A percentile compares a stretch with the other conserved stretches of the same genome.
These are phyloP conservation scores for Nesogale talazaci DNA, from an alignment of 2,113 vertebrate genomes.

Conservation along the genomic window DNA sequence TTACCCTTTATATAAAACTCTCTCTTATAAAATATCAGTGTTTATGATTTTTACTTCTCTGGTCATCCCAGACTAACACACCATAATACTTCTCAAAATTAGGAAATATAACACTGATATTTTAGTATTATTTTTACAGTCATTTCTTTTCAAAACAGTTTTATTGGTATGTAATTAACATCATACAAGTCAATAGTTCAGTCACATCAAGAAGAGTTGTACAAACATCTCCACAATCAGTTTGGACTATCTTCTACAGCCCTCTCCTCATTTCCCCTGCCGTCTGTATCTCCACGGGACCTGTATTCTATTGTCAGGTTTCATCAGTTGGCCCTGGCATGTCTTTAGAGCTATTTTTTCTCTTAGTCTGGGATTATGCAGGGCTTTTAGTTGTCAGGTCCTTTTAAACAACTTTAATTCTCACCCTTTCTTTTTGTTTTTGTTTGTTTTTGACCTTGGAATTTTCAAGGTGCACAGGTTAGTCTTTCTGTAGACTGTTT, in stretches of 20 bases:
- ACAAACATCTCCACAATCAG: too few species aligned
- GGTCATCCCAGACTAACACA: too few species aligned
- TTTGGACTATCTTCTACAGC: too few species aligned
- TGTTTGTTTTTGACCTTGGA: background rate
- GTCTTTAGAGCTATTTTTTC: background rate
- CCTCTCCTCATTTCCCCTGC: too few species aligned
- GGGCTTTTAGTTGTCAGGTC: background rate
- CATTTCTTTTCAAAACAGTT: too few species aligned
- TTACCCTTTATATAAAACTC: too few species aligned
- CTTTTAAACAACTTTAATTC: background rate
- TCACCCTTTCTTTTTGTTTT: background rate
- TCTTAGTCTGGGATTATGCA: background rate
- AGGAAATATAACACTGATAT: background rate
- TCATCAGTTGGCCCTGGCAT: background rate
- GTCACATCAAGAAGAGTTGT: too few species aligned
- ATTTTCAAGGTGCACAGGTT: background rate
- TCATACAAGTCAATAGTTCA: too few species aligned
- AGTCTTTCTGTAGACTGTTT: background rate
- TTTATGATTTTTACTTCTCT: too few species aligned
- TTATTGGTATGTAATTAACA: too few species aligned
- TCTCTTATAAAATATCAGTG: too few species aligned
- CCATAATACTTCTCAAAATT: background rate
- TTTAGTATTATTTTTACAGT: background rate
- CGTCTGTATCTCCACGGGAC: background rate
- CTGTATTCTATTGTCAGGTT: background rate